phyloP scores from a whole-genome alignment of 2,113 vertebrate species.

The Tiliqua scincoides region DNA sequence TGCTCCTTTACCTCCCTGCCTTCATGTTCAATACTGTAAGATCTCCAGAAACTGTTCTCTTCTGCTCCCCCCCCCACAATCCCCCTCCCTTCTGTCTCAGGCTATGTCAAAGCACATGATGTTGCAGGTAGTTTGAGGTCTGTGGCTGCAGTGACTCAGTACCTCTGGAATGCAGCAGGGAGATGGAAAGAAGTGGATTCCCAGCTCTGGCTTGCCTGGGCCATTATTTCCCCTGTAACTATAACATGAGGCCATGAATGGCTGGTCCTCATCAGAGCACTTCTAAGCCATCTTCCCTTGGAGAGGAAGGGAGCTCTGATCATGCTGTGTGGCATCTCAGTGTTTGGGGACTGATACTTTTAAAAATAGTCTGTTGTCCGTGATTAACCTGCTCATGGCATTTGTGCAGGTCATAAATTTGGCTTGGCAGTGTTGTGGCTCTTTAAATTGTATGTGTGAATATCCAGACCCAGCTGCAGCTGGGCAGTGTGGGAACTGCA shows the following conservation, averaged over 20 bases:
- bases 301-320: neutral
- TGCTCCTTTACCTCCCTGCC: conserved; percentile 31
- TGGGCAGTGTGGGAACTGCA: conserved; percentile 28
- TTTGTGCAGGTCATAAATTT: neutral
- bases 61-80: conserved; percentile 26
- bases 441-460: neutral
- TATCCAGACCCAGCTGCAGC: conserved; percentile 24
- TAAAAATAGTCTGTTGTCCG: neutral
- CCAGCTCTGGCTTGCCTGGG: neutral
- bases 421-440: neutral
- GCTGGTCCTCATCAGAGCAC: no score
- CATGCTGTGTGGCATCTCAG: neutral
- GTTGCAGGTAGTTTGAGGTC: conserved; percentile 37
- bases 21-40: conserved; percentile 19
- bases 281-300: neutral
- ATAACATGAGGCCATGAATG: neutral
- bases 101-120: conserved; percentile 19
- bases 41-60: neutral
- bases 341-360: neutral
- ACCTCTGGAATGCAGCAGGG: conserved; percentile 62
- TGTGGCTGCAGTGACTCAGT: conserved; percentile 47
- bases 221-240: neutral
- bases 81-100: conserved; percentile 47
- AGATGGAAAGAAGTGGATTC: conserved; percentile 47
- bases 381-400: neutral